Evolutionary conservation across 2,888 invertebrate species (phyloP), one percentile per base, ranked within the genome.

Genomic region (Dolomedes plantarius): DNA sequence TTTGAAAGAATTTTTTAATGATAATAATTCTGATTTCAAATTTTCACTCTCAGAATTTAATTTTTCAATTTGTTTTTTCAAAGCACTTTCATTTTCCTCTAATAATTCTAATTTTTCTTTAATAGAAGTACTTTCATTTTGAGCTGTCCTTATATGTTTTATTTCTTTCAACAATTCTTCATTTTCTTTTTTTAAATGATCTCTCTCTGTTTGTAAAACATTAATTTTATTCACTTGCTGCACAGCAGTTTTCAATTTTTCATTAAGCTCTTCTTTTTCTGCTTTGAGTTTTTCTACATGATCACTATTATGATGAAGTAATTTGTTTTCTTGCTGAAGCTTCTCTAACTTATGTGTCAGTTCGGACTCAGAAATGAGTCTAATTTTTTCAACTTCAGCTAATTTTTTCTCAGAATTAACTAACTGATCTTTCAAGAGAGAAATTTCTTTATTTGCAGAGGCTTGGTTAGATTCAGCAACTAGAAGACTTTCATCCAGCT

Each of bases 401-500:
- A 76, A n/a, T 29, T 71, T 67, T 64, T 71, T 75, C 62, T 83
- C 75, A 6, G 78, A 46, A 67, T 56, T 68, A 19, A 68, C 16
- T 27, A 88, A 72, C 23, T 88, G 76, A 16, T 68, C 73, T 69
- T 83, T 86, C 1, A 79, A 23, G 28, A 76, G 69, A 9, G 79
- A 19, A 69, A 85, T 68, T 56, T 89, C 86, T 64, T 88, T 75
- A 36, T 41, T 69, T 16, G 82, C 78, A 50, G 74, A 50, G 13
- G 75, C 68, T 39, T 86, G 73, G 28, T 86, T 86, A 6, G 78
- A 46, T 31, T 86, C 86, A 6, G 82, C 86, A 23, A 79, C 74
- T 11, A 79, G 46, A 23, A 81, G 31, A 64, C 71, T 86, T 72
- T 89, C 89, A 32, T 83, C 75, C 36, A 87, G 56, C 29, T 89